A percentile compares a stretch with the other conserved stretches of the same genome.
Evolutionary conservation across 2,797 vertebrate genomes (phyloP).

Genomic region (Xyrichtys novacula): DNA sequence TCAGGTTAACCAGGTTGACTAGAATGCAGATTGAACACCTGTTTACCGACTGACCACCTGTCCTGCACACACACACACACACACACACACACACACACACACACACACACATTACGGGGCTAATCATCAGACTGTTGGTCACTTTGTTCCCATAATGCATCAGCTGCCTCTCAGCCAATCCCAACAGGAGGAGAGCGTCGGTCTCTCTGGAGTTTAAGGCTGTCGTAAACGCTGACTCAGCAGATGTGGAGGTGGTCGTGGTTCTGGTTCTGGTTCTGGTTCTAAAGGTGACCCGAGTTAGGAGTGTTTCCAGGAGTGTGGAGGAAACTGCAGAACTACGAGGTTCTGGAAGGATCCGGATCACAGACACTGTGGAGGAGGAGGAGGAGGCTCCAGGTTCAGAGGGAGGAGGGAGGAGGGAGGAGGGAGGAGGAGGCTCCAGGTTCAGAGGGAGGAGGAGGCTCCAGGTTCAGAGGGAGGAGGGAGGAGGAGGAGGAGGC

Average conservation of each 20-base stretch:
- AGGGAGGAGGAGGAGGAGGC: too few relatives aligned
- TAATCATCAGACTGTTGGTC: constrained; percentile 69
- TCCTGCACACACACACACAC: constrained; percentile 4
- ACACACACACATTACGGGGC: constrained; percentile 37
- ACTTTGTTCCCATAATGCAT: constrained; percentile 76
- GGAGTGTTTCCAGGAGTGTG: too few relatives aligned
- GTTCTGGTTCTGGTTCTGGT: too few relatives aligned
- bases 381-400: constrained; percentile 12
- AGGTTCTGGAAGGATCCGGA: constrained; percentile 36
- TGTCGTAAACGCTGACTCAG: too few relatives aligned
- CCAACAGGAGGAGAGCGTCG: constrained; percentile 20
- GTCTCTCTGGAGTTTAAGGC: constrained; percentile 11
- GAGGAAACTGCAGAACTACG: constrained; percentile 19
- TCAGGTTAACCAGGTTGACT: constrained; percentile 47
- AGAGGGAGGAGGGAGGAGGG: too few relatives aligned
- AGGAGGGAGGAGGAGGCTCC: too few relatives aligned
- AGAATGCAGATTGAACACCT: constrained; percentile 76
- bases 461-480: too few relatives aligned
- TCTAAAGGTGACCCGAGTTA: too few relatives aligned
- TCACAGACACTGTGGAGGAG: too few relatives aligned
- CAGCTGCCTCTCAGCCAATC: constrained; percentile 44
- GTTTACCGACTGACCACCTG: constrained; percentile 66
- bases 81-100: constrained; percentile 12
- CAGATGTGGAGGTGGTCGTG: too few relatives aligned
- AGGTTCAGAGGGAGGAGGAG: too few relatives aligned